Base-by-base conservation (phyloP, 2,113 vertebrate species). In the Ceuthmochares aereus region DNA sequence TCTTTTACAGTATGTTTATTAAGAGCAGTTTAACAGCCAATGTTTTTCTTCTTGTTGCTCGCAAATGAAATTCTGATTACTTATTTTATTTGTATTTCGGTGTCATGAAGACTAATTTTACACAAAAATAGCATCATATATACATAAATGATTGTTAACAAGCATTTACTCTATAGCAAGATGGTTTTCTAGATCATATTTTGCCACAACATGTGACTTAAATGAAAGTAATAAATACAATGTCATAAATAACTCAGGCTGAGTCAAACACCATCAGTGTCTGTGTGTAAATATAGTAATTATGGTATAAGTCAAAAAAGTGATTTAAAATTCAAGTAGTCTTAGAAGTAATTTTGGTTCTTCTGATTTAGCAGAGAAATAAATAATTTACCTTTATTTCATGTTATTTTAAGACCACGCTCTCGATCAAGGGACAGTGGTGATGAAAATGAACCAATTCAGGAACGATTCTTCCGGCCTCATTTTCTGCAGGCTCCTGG, bases 401-500 rank as follows among this genome's bases (percentile, higher is more conserved):
- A 19, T 95, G 82, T 87, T 92, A 27, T 97, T 93, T 95, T 69
- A 97, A 99, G 99, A 97, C 99, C 99, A 90, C 98, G 99, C 83
- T 99, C 99, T 94, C 97, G 99, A 84, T 99, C 99, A 83, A 98
- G 99, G 96, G 99, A 99, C 97, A 99, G 99, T 25, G 99, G 98
- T 10, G 99, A 99, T 77, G 99, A 99, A 97, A 99, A 99, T 17
- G 99, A 99, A 88, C 99, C 99, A 72, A 99, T 99, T 97, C 99
- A 99, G 93, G 99, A 99, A 97, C 99, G 99, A 77, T 99, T 99
- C 98, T 99, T 99, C 98, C 98, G 99, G 90, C 99, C 99, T 43
- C 99, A 99, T 98, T 99, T 99, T 98, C 97, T 99, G 97, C 99
- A 99, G 98, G 99, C 99, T 10, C 99, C 99, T 16, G 99, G 99